phyloP scores from a whole-genome alignment of 1,140 invertebrate species.

The Polyergus mexicanus region DNA sequence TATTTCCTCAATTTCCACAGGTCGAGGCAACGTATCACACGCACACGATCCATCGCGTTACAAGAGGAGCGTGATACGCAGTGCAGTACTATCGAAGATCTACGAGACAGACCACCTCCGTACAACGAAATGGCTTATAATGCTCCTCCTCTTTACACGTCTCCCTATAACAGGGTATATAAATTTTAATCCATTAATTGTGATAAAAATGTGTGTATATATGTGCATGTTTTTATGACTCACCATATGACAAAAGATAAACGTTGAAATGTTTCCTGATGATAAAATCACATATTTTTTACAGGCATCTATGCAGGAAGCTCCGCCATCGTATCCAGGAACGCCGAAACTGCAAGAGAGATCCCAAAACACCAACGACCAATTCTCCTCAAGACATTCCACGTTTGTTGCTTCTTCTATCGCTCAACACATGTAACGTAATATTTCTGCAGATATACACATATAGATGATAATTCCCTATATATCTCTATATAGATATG shows the following conservation, averaged over 20 bases:
- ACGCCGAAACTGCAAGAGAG: slow-evolving; percentile 36
- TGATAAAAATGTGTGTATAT: not conserved
- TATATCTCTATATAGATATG: not conserved
- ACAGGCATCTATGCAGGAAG: slow-evolving; percentile 55
- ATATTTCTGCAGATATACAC: not conserved
- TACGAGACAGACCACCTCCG: slow-evolving; percentile 50
- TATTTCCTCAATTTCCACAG: not conserved
- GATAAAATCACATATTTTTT: not conserved
- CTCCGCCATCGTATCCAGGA: slow-evolving; percentile 61
- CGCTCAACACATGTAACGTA: slow-evolving; percentile 48
- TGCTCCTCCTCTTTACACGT: slow-evolving; percentile 69
- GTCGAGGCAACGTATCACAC: not conserved
- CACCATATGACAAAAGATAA: slow-evolving; percentile 14
- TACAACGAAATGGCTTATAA: slow-evolving; percentile 67
- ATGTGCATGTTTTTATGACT: not conserved
- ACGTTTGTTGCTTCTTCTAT: not conserved
- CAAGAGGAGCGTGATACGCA: not conserved
- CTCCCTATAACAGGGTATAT: slow-evolving; percentile 64
- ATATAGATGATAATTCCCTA: not conserved
- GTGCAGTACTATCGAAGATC: not conserved
- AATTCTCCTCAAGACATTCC: not conserved
- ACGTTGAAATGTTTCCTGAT: not conserved
- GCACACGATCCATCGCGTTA: not conserved
- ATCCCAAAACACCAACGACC: not conserved
- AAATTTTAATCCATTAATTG: slow-evolving; percentile 2